Base-by-base conservation (phyloP, 2,888 invertebrate genomes). In the Crioceris asparagi region DNA sequence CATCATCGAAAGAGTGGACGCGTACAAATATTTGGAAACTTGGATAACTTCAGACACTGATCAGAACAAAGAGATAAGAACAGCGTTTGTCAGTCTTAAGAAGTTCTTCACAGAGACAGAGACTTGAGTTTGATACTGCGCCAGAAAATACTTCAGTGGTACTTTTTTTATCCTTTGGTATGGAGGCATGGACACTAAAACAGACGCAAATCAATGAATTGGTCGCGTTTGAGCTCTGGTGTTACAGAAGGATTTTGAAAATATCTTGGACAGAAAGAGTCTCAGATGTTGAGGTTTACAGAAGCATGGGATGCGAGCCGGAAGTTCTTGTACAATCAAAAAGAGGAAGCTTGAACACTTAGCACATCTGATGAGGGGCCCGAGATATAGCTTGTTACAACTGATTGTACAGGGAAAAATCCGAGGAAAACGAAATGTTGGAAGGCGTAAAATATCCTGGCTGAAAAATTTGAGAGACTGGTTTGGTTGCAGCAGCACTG, bases 41-140 rank as follows among this genome's bases (percentile, higher is more conserved):
- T 23, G 16, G 16, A 19, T 41, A 19, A 41, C 35, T 25, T 37
- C 36, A 17, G 36, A 2, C 19, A 32, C 29, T 23, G 31, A 36
- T 26, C 33, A 30, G 8, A 41, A 16, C 35, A 23, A 40, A 40
- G 35, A 41, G 35, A 35, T 39, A 26, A 36, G 36, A 23, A 40
- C 17, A 19, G 38, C 40, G 11, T 42, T 40, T 32, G 11, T 25
- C 3, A 41, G 17, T 30, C 42, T 32, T 11, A 32, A 42, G 17
- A 21, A 11, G 29, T 42, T 31, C 38, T 44, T 26, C 34, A 18
- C 19, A 15, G n/a, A n/a, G n/a, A 31, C 31, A 38, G 38, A 38
- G 36, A 36, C 32, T 18, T 38, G 29, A 44, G 34, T 12, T 27
- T 32, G 27, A 19, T 35, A n/a, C 15, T 36, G 11, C 36, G 15